These are phyloP conservation scores for Theocolax elegans DNA, from an alignment of 1,140 invertebrate species.

Conservation along the genomic window DNA sequence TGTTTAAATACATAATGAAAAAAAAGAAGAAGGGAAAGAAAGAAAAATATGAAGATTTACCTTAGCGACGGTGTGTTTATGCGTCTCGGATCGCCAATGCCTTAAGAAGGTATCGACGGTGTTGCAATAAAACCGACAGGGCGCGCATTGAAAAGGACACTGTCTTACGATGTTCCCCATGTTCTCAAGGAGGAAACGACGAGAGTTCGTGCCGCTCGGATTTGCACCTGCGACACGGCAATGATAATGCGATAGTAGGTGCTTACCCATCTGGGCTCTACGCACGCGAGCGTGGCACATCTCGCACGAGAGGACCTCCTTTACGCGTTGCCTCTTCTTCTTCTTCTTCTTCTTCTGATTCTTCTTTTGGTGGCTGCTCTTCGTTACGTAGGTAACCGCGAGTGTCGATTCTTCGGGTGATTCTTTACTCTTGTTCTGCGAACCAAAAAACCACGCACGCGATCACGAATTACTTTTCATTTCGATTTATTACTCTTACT, in stretches of 20 bases:
- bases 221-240: conserved; percentile 73
- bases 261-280: conserved; percentile 80
- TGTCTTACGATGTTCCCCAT: conserved; percentile 81
- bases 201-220: conserved; percentile 65
- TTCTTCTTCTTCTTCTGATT: not conserved
- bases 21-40: not conserved
- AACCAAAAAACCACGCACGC: not conserved
- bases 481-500: too few species aligned
- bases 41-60: conserved; percentile 51
- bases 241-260: conserved; percentile 86
- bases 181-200: conserved; percentile 76
- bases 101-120: conserved; percentile 76
- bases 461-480: too few species aligned
- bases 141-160: conserved; percentile 84
- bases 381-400: too few species aligned
- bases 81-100: conserved; percentile 79
- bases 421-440: not conserved
- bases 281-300: conserved; percentile 77
- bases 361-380: not conserved
- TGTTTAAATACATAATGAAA: not conserved
- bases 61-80: conserved; percentile 67
- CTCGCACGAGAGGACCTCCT: conserved; percentile 72
- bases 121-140: conserved; percentile 88
- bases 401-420: too few species aligned
- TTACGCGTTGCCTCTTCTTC: conserved; percentile 65